Evolutionary conservation across 2,113 vertebrate species (phyloP).

Genomic region (Pollachius pollachius): DNA sequence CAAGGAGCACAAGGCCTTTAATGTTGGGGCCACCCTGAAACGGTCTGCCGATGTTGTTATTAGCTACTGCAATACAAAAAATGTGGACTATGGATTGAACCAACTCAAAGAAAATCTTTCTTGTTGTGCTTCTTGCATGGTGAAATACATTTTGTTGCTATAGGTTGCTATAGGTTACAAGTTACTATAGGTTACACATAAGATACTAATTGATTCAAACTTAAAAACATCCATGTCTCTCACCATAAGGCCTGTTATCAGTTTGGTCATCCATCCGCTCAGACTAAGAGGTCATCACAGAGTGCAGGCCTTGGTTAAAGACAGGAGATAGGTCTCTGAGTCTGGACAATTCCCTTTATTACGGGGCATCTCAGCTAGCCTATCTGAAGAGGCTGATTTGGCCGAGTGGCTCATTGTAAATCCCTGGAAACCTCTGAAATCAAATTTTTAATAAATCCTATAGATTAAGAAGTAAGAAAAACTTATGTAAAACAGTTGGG

Average conservation of each 20-base stretch:
- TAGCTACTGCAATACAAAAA: background rate
- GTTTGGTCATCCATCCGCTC: background rate
- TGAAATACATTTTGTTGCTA: background rate
- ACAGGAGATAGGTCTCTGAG: no score
- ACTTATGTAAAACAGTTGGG: no score
- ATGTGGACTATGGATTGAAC: background rate
- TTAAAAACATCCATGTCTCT: background rate
- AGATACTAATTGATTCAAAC: background rate
- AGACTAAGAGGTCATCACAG: no score
- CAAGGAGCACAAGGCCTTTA: slow-evolving; percentile 4
- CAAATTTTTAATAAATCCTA: no score
- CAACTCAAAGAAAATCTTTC: background rate
- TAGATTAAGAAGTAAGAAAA: no score
- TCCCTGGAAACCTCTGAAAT: no score
- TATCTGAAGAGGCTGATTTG: no score
- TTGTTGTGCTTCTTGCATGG: background rate
- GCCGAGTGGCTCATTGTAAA: no score
- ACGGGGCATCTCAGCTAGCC: no score
- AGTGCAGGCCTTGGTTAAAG: no score
- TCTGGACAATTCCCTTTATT: no score
- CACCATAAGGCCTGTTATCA: background rate
- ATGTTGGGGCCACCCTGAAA: slow-evolving; percentile 24
- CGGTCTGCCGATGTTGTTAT: background rate
- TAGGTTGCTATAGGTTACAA: no score
- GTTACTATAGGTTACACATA: background rate